Percentiles rank a stretch among this genome's conserved stretches.
Evolutionary conservation across 2,797 vertebrate species (phyloP).

Genomic region (Pelobates cultripes): DNA sequence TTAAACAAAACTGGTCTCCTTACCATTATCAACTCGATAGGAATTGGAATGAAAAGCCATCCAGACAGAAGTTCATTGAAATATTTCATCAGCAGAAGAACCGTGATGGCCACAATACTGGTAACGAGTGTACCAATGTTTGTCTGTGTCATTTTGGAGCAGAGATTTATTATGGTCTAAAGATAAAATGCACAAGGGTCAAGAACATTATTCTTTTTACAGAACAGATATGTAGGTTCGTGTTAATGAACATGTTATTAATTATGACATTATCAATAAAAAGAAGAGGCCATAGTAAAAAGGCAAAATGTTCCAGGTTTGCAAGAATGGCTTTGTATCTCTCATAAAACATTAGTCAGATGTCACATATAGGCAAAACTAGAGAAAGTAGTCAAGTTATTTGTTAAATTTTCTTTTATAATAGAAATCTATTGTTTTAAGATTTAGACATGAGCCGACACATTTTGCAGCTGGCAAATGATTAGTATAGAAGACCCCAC

Average conservation of each 20-base stretch:
- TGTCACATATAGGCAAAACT: too few species aligned
- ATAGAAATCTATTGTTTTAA: too few species aligned
- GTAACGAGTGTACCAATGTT: conserved; percentile 78
- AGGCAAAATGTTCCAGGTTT: neutral
- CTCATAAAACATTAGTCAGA: too few species aligned
- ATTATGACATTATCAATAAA: neutral
- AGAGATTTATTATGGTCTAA: conserved; percentile 84
- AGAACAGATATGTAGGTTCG: too few species aligned
- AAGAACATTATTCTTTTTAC: too few species aligned
- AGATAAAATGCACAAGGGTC: neutral
- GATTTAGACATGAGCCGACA: too few species aligned
- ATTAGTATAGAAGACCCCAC: too few species aligned
- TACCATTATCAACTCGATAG: conserved; percentile 89
- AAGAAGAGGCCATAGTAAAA: neutral
- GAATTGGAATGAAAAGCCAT: conserved; percentile 82
- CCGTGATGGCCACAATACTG: conserved; percentile 75
- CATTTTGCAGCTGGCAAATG: too few species aligned
- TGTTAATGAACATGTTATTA: too few species aligned
- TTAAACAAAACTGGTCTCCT: neutral
- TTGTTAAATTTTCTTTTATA: too few species aligned
- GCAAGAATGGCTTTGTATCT: too few species aligned
- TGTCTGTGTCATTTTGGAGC: conserved; percentile 73
- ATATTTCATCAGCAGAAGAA: conserved; percentile 81
- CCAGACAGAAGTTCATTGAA: conserved; percentile 75
- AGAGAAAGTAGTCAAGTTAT: too few species aligned